Evolutionary conservation across 2,888 invertebrate species (phyloP), one percentile per base, ranked within the genome.

Genomic region (Spodoptera picta): DNA sequence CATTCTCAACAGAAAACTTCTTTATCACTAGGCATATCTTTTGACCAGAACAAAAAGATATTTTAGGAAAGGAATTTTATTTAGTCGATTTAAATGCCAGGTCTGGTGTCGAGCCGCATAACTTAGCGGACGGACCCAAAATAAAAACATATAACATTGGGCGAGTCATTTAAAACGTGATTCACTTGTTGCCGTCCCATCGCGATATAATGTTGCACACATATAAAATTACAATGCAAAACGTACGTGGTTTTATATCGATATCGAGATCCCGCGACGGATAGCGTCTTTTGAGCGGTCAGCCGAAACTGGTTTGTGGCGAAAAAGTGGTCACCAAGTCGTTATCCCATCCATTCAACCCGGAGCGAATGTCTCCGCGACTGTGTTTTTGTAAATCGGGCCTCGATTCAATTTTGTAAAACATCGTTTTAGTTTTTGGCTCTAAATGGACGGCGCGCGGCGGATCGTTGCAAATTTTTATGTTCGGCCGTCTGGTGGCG

Each of bases 321-420:
- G 77, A 84, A 87, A 89, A 89, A 86, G 72, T 82, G 82, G 77
- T 81, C 79, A 69, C 75, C 72, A 68, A 77, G 81, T 84, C 81
- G 82, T 85, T 86, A 85, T 83, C 77, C 79, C 84, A 87, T 88
- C 86, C 85, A 89, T 86, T 85, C 85, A 82, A 80, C 82, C 79
- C 82, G 77, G 73, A 58, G 66, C 70, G 75, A 79, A 87, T 84
- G 79, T 83, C 81, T 82, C 74, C 76, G 75, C 77, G 81, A 65
- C 71, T 69, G 57, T 65, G 77, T 84, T 84, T 87, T 85, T 84
- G 74, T 80, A 77, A 73, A 75, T 69, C 56, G 67, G 52, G 67
- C 66, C 64, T 67, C 61, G 67, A 79, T 79, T 77, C 72, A 75
- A 75, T 75, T 80, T 78, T 80, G 79, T 75, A 69, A 76, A 79